Percentiles rank a stretch among this genome's conserved stretches.
phyloP scores from a whole-genome alignment of 2,113 vertebrate species.

The Atherinomorus stipes region DNA sequence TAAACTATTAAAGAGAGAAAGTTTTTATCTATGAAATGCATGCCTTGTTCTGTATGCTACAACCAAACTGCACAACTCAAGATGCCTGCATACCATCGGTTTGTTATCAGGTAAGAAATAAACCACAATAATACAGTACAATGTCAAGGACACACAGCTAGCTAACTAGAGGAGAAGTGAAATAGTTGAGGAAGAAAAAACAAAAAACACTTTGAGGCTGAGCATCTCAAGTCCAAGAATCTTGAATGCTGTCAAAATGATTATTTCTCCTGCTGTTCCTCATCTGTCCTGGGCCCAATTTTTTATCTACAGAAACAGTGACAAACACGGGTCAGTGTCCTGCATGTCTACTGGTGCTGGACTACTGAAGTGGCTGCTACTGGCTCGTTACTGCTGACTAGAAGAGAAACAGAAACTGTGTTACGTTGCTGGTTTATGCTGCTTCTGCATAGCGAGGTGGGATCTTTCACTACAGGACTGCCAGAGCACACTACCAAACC shows the following conservation, averaged over 20 bases:
- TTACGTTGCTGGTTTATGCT: background rate
- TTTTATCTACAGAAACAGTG: constrained; percentile 80
- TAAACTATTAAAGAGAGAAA: no score
- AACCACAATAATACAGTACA: background rate
- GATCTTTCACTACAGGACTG: background rate
- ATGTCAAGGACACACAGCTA: constrained; percentile 38
- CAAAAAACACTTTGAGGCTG: constrained; percentile 27
- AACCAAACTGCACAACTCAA: background rate
- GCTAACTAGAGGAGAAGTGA: constrained; percentile 7
- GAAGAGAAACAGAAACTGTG: background rate
- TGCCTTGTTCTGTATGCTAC: background rate
- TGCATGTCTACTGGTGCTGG: background rate
- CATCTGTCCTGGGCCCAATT: constrained; percentile 74
- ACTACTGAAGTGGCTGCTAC: constrained; percentile 31
- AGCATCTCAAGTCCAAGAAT: constrained; percentile 32
- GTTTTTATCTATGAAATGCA: background rate
- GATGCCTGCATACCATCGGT: background rate
- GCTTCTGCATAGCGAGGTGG: constrained; percentile 13
- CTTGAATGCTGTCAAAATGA: constrained; percentile 39
- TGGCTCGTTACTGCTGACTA: background rate
- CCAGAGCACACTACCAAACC: no score
- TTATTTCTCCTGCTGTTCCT: constrained; percentile 60
- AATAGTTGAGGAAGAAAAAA: constrained; percentile 1
- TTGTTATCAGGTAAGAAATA: background rate
- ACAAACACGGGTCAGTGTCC: constrained; percentile 64